phyloP scores from a whole-genome alignment of 2,888 invertebrate genomes.

The Latheticus oryzae region DNA sequence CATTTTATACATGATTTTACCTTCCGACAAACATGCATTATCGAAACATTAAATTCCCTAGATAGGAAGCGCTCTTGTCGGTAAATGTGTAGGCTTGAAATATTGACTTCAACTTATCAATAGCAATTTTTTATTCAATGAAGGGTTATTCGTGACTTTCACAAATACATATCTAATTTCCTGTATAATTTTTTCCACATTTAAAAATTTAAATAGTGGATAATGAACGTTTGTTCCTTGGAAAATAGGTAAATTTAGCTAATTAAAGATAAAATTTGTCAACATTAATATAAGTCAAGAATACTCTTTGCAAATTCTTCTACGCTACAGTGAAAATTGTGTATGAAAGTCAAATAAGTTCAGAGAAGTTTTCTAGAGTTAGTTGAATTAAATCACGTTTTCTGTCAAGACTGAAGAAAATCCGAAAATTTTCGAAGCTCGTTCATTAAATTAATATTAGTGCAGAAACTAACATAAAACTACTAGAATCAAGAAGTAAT shows the following conservation, averaged over 20 bases:
- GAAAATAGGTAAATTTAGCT: too few species aligned
- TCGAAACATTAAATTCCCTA: not conserved
- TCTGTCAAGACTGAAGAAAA: too few species aligned
- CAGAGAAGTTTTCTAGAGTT: constrained; percentile 5
- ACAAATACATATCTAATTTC: too few species aligned
- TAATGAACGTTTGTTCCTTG: too few species aligned
- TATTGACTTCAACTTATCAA: too few species aligned
- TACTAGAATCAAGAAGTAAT: constrained; percentile 25
- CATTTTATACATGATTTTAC: constrained; percentile 7
- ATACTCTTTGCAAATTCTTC: constrained; percentile 35
- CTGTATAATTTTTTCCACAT: too few species aligned
- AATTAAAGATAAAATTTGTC: constrained; percentile 14
- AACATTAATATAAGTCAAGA: constrained; percentile 26
- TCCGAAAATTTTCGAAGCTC: not conserved
- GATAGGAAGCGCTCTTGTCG: not conserved
- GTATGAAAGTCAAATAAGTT: constrained; percentile 36
- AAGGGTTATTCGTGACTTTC: too few species aligned
- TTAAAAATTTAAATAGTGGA: too few species aligned
- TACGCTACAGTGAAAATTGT: constrained; percentile 21
- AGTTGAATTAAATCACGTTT: constrained; percentile 23
- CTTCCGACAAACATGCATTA: constrained; percentile 5
- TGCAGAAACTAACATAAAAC: too few species aligned
- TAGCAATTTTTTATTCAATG: too few species aligned
- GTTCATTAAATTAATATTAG: constrained; percentile 28
- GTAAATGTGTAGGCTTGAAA: not conserved